Evolutionary conservation across 2,797 vertebrate species (phyloP).

Genomic region (Scarus forsteni): DNA sequence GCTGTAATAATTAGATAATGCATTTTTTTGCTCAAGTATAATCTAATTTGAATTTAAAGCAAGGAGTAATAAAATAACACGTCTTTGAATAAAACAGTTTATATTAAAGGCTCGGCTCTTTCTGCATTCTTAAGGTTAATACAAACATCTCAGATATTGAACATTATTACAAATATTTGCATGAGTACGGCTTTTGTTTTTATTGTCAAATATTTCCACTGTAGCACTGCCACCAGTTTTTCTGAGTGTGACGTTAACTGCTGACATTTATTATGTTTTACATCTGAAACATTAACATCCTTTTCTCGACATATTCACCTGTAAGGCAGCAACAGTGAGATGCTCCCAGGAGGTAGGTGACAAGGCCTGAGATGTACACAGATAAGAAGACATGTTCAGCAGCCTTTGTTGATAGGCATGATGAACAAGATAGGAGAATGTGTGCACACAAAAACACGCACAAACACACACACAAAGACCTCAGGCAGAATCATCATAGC

Average conservation of each 20-base stretch:
- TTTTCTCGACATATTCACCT: conserved; percentile 14
- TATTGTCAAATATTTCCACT: not conserved
- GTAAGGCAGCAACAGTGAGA: conserved; percentile 10
- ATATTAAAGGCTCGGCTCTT: not conserved
- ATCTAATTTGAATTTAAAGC: not conserved
- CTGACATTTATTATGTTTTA: conserved; percentile 14
- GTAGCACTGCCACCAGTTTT: not conserved
- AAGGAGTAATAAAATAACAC: not conserved
- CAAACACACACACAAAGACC: not conserved
- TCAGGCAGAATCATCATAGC: conserved; percentile 16
- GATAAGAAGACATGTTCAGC: conserved; percentile 30
- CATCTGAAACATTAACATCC: conserved; percentile 31
- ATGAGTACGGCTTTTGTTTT: not conserved
- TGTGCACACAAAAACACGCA: not conserved
- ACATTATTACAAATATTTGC: not conserved
- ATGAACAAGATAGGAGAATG: conserved; percentile 39
- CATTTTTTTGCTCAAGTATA: not conserved
- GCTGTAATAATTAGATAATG: not conserved
- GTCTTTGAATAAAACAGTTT: not conserved
- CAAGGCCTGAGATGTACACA: conserved; percentile 15
- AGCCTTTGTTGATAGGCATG: conserved; percentile 36
- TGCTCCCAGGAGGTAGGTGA: conserved; percentile 26
- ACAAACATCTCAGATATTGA: not conserved
- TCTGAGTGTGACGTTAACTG: not conserved
- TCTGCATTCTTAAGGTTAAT: not conserved